A percentile compares a stretch with the other conserved stretches of the same genome.
Evolutionary conservation across 30 jellyfish, hydroid and myxozoan genomes (phyloP).

Genomic region (Aurelia sp.): DNA sequence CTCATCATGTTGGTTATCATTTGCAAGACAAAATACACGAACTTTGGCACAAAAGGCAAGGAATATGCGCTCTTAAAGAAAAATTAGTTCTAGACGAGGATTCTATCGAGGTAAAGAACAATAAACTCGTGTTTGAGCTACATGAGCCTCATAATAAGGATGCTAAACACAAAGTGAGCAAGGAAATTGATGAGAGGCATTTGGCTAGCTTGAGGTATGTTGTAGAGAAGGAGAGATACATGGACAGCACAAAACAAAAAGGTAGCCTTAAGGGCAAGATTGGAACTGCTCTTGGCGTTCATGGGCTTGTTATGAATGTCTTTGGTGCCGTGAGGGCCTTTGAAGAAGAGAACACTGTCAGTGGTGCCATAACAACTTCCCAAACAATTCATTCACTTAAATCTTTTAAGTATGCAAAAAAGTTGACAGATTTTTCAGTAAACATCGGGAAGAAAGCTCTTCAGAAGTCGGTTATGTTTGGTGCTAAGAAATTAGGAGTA

Average conservation of each 20-base stretch:
- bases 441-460: not conserved
- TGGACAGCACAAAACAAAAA: too few relatives aligned
- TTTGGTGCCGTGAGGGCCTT: not conserved
- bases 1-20: too few relatives aligned
- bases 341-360: not conserved
- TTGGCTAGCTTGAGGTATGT: too few relatives aligned
- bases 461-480: not conserved
- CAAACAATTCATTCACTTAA: not conserved
- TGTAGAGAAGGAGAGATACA: too few relatives aligned
- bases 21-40: too few relatives aligned
- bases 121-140: too few relatives aligned
- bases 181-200: too few relatives aligned
- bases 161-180: too few relatives aligned
- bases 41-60: not conserved
- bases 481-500: not conserved
- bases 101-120: too few relatives aligned
- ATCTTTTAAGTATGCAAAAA: not conserved
- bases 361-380: not conserved
- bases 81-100: not conserved
- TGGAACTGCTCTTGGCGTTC: too few relatives aligned
- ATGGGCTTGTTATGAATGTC: not conserved
- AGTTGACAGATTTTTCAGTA: not conserved
- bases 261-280: too few relatives aligned
- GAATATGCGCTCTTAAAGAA: not conserved
- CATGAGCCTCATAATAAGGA: too few relatives aligned